phyloP scores from a whole-genome alignment of 1,140 invertebrate species.

The Berghia stephanieae region DNA sequence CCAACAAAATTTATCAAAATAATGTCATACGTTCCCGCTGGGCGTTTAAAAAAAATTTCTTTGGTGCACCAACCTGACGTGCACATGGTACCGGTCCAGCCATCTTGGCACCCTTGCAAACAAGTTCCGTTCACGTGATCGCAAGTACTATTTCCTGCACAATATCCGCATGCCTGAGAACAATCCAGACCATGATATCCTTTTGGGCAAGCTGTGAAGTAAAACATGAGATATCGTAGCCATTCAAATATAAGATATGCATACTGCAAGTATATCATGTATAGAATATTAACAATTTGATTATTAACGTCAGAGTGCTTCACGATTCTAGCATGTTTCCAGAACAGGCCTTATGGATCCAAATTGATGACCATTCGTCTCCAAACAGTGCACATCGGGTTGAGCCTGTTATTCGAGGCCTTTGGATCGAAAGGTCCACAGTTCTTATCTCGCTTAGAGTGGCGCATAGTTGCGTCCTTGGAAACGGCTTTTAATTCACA shows the following conservation, averaged over 20 bases:
- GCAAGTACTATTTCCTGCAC: slow-evolving; percentile 38
- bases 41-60: too few relatives aligned
- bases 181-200: slow-evolving; percentile 46
- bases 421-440: not conserved
- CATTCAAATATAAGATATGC: slow-evolving; percentile 4
- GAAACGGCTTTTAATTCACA: too few relatives aligned
- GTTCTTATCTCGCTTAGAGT: too few relatives aligned
- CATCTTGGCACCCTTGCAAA: slow-evolving; percentile 38
- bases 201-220: slow-evolving; percentile 44
- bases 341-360: not conserved
- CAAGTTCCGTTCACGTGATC: slow-evolving; percentile 43
- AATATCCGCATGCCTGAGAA: slow-evolving; percentile 40
- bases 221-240: too few relatives aligned
- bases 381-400: slow-evolving; percentile 1
- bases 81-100: slow-evolving; percentile 44
- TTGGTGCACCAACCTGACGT: slow-evolving; percentile 39
- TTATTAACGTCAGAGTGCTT: not conserved
- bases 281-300: too few relatives aligned
- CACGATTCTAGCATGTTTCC: not conserved
- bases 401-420: not conserved
- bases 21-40: too few relatives aligned
- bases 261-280: too few relatives aligned
- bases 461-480: too few relatives aligned
- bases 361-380: not conserved
- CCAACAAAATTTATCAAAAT: too few relatives aligned